phyloP scores from a whole-genome alignment of 2,888 invertebrate species.

The Eilema depressum region DNA sequence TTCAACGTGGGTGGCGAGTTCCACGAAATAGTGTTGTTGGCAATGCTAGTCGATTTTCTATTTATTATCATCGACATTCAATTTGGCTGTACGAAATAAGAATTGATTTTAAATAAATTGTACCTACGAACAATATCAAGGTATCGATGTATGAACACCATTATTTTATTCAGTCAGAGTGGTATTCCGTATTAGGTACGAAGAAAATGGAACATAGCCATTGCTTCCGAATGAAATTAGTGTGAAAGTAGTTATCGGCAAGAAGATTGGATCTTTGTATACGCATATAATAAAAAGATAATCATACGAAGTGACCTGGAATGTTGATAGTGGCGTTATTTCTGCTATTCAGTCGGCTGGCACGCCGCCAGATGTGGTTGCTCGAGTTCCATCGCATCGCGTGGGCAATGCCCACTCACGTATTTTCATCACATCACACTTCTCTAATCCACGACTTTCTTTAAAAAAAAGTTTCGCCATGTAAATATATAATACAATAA shows the following conservation, averaged over 20 bases:
- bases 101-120: not conserved
- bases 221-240: not conserved
- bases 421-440: slow-evolving; percentile 61
- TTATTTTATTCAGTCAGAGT: not conserved
- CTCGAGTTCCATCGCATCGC: slow-evolving; percentile 66
- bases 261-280: slow-evolving; percentile 56
- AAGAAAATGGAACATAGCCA: not conserved
- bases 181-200: not conserved
- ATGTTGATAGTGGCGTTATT: slow-evolving; percentile 86
- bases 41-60: slow-evolving; percentile 54
- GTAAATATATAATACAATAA: not conserved
- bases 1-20: slow-evolving; percentile 82
- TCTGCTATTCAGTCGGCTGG: slow-evolving; percentile 82
- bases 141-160: not conserved
- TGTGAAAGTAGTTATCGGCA: slow-evolving; percentile 39
- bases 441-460: slow-evolving; percentile 38
- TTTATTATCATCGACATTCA: slow-evolving; percentile 51
- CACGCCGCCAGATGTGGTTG: slow-evolving; percentile 77
- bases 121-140: not conserved
- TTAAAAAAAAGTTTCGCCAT: not conserved
- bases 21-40: slow-evolving; percentile 77
- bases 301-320: slow-evolving; percentile 83
- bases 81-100: not conserved
- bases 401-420: slow-evolving; percentile 76
- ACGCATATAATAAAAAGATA: slow-evolving; percentile 73